phyloP scores from a whole-genome alignment of 2,797 vertebrate species.

The Enteromius radiatus region DNA sequence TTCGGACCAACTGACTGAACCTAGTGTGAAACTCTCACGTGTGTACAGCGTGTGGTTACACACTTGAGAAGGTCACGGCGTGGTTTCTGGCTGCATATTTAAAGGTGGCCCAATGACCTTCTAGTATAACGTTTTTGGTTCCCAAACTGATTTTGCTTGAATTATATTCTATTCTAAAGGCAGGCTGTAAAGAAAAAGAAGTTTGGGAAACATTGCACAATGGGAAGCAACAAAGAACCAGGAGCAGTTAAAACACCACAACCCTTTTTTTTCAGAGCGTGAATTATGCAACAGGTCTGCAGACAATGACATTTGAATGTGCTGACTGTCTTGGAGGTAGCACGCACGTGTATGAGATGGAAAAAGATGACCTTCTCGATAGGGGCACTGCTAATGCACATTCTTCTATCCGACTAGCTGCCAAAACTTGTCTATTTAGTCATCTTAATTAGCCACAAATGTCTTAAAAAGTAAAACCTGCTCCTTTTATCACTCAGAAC shows the following conservation, averaged over 20 bases:
- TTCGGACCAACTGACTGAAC: slow-evolving; percentile 1
- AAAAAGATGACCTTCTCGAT: slow-evolving; percentile 81
- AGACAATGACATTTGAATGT: slow-evolving; percentile 80
- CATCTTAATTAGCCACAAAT: slow-evolving; percentile 19
- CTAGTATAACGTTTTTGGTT: slow-evolving; percentile 32
- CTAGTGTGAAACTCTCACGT: slow-evolving; percentile 34
- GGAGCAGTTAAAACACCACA: slow-evolving; percentile 46
- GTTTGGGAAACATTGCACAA: slow-evolving; percentile 28
- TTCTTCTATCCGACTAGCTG: slow-evolving; percentile 34
- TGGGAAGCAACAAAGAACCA: slow-evolving; percentile 46
- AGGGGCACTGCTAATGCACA: slow-evolving; percentile 63
- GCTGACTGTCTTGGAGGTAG: slow-evolving; percentile 69
- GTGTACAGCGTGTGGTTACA: slow-evolving; percentile 30
- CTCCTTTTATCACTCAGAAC: slow-evolving; percentile 22
- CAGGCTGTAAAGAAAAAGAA: slow-evolving; percentile 41
- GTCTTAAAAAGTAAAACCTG: background rate
- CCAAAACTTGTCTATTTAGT: slow-evolving; percentile 30
- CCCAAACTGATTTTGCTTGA: slow-evolving; percentile 39
- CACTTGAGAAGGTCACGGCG: slow-evolving; percentile 42
- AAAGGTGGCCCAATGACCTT: slow-evolving; percentile 46
- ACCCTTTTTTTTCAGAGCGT: slow-evolving; percentile 48
- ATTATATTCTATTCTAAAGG: slow-evolving; percentile 66
- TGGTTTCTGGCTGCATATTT: slow-evolving; percentile 41
- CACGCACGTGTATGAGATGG: slow-evolving; percentile 68
- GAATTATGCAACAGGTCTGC: slow-evolving; percentile 69